A percentile compares a stretch with the other conserved stretches of the same genome.
Conservation (phyloP, 2,113 vertebrate species). For the Carettochelys insculpta region DNA sequence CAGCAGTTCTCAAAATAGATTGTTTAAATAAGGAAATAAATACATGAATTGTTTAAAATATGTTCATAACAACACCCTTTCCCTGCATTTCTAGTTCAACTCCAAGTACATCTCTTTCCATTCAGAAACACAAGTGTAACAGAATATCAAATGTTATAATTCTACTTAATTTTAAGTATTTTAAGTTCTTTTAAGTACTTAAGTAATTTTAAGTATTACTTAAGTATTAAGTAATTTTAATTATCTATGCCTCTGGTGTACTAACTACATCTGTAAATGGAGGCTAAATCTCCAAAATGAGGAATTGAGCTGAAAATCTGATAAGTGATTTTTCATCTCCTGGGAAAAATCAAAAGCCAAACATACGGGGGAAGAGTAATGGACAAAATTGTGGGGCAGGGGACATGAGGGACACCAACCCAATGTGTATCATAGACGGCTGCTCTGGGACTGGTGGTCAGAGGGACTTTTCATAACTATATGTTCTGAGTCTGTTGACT, state of each 20-base stretch:
- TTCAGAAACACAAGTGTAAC: neutral
- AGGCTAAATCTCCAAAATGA: neutral
- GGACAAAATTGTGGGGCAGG: rapidly evolving
- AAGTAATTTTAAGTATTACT: no score
- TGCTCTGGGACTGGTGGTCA: no score
- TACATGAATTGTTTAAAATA: neutral
- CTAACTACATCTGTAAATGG: neutral
- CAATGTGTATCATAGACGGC: no score
- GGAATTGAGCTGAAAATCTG: neutral
- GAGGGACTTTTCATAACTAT: no score
- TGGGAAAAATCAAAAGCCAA: neutral
- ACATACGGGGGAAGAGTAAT: neutral
- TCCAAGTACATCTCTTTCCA: neutral
- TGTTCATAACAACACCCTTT: constrained; percentile 12
- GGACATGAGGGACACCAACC: rapidly evolving
- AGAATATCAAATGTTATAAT: neutral
- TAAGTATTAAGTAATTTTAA: no score
- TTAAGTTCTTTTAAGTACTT: no score
- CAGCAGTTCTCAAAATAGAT: constrained; percentile 31
- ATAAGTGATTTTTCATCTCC: neutral
- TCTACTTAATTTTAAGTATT: neutral
- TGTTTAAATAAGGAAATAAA: constrained; percentile 31
- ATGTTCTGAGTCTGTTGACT: no score
- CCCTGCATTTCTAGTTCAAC: neutral
- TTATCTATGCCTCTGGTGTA: neutral